Percentiles rank a stretch among this genome's conserved stretches.
phyloP scores from a whole-genome alignment of 35 echinoderm and acorn worm genomes.

The Apostichopus parvimensis region DNA sequence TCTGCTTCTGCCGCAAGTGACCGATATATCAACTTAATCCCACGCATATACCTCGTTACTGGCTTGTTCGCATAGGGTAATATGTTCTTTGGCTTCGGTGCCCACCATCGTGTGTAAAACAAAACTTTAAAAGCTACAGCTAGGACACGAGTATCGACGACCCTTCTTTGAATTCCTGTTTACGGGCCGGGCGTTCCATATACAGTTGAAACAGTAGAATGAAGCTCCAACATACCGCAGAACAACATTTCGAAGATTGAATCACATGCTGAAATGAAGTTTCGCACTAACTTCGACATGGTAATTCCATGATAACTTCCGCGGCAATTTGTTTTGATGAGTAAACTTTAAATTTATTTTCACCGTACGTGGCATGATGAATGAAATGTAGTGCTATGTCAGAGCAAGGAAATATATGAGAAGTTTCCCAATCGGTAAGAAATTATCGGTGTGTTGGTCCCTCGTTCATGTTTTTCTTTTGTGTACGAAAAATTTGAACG shows the following conservation, averaged over 20 bases:
- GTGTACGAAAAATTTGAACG: too few species aligned
- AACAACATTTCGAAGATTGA: background rate
- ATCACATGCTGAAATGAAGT: background rate
- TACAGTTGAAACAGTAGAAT: too few species aligned
- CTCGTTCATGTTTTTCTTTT: too few species aligned
- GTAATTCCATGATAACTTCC: conserved; percentile 15
- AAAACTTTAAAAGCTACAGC: too few species aligned
- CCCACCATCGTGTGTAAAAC: too few species aligned
- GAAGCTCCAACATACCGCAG: background rate
- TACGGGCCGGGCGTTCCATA: too few species aligned
- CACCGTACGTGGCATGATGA: background rate
- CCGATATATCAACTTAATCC: too few species aligned
- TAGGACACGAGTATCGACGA: too few species aligned
- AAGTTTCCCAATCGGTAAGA: background rate
- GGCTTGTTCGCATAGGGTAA: too few species aligned
- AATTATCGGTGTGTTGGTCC: background rate
- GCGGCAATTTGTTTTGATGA: conserved; percentile 21
- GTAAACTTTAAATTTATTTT: conserved; percentile 2
- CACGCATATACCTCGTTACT: too few species aligned
- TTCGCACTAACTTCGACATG: background rate
- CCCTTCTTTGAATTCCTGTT: too few species aligned
- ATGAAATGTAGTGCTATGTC: background rate
- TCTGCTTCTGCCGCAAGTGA: background rate
- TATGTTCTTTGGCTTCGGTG: too few species aligned
- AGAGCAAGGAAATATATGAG: background rate